Base-by-base conservation (phyloP, 2,888 invertebrate genomes). In the Dasypolia templi region DNA sequence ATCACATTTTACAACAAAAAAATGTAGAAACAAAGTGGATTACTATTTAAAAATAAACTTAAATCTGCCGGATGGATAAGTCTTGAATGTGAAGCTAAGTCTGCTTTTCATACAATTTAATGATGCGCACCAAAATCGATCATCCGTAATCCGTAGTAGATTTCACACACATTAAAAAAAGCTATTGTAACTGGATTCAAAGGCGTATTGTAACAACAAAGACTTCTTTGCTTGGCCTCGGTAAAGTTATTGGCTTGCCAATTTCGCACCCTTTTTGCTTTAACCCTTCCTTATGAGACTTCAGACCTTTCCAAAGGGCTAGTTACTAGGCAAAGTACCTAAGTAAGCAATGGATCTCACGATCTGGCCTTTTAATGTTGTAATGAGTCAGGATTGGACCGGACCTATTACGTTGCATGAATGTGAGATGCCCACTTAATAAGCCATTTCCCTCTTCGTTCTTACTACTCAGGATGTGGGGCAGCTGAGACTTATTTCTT, bases 231-330 rank as follows among this genome's bases (percentile, higher is more conserved):
- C 22, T 29, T 51, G 56, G 46, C 66, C 51, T 65, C 26, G 22
- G 55, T 55, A 53, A 58, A 58, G 65, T 58, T 46, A 66, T 61
- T 59, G 67, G 63, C 26, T 74, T 78, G 74, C 69, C 70, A 74
- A 74, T 81, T 81, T 70, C 51, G 58, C 66, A 78, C 74, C 59
- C 49, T 59, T 82, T 74, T 64, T 59, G 19, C 17, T 35, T 42
- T 53, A 61, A 55, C 26, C 26, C 61, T 53, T 56, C n/a, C 46
- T n/a, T 70, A 59, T 46, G 9, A n/a, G 17, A 56, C n/a, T 3
- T 26, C 29, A 51, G 56, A 63, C 81, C 72, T 78, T 56, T 56
- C 35, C 46, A 53, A 61, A 75, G 70, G 64, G 61, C 49, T 22
- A 42, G 9, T 26, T 51, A 51, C 62, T 58, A 62, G 26, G 51